phyloP scores from a whole-genome alignment of 2,797 vertebrate genomes.

The Podargus strigoides region DNA sequence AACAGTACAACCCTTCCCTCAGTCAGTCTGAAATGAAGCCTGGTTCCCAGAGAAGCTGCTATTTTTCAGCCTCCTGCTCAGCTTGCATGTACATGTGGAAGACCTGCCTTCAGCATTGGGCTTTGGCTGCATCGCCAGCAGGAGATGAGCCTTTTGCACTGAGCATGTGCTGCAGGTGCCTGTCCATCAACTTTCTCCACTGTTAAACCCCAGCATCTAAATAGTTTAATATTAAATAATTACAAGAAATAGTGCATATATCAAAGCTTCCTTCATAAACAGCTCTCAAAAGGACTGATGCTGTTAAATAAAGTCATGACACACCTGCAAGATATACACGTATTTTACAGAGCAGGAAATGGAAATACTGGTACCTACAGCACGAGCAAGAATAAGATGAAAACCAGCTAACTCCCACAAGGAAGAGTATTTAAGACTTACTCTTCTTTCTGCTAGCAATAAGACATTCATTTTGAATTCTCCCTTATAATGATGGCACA shows the following conservation, averaged over 20 bases:
- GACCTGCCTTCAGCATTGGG: background rate
- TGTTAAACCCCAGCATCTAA: background rate
- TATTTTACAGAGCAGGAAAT: background rate
- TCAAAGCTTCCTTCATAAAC: background rate
- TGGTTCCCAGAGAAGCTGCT: background rate
- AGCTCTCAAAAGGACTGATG: background rate
- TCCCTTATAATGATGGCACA: background rate
- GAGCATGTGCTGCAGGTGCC: background rate
- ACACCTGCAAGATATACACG: conserved; percentile 3
- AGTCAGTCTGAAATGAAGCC: background rate
- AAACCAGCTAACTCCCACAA: background rate
- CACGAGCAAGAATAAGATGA: background rate
- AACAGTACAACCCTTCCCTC: background rate
- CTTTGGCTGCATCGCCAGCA: accelerated
- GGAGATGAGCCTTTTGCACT: background rate
- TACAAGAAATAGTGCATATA: background rate
- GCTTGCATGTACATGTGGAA: background rate
- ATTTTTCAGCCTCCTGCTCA: background rate
- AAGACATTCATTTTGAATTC: background rate
- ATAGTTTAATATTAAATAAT: background rate
- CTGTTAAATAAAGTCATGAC: background rate
- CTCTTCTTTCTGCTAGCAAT: background rate
- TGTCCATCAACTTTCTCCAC: background rate
- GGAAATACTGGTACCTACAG: background rate
- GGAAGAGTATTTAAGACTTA: background rate